Base-by-base conservation (phyloP, 2,113 vertebrate genomes). In the Lagenorhynchus albirostris region DNA sequence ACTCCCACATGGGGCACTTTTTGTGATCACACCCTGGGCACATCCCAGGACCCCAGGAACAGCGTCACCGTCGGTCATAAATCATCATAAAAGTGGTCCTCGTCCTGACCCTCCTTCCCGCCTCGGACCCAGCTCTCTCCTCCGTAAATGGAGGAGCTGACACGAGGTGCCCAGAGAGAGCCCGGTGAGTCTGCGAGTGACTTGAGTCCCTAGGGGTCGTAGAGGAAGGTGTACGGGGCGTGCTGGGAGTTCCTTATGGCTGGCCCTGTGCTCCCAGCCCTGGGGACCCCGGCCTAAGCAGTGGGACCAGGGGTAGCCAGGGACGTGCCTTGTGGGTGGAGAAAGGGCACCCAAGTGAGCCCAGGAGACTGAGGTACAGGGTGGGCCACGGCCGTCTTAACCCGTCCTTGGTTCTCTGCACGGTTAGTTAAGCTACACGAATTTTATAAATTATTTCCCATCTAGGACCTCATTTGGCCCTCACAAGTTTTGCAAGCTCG, bases 101-200 rank as follows among this genome's bases (percentile, higher is more conserved):
- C 8, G 5, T 11, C 73, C 81, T 6, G n/a, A 5, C 58, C 2
- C 5, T 11, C 44, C 4, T 8, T 23, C 11, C 71, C 8, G 25
- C 26, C 8, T 53, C 0, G 25, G 53, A 23, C 33, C n/a, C 14
- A 11, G 73, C 12, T 20, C 60, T 17, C n/a, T 67, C 17, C 8
- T 8, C 17, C 18, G 0, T 33, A 14, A 11, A 1, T 5, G 0
- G 21, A 12, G 63, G 65, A 44, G 62, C 21, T 15, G 79, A 33
- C 31, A 0, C 3, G 7, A 36, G 44, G 15, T 17, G 26, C 44
- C 12, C 2, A 8, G 67, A 14, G 8, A 53, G 21, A 31, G 25
- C 26, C 62, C 33, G 13, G 21, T 3, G 41, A 11, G 47, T 65
- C 50, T 20, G 14, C 4, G 13, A 53, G 31, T 17, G 8, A 47